A percentile compares a stretch with the other conserved stretches of the same genome.
phyloP scores from a whole-genome alignment of 30 jellyfish, hydroid and myxozoan genomes.

The Rhopilema esculentum region DNA sequence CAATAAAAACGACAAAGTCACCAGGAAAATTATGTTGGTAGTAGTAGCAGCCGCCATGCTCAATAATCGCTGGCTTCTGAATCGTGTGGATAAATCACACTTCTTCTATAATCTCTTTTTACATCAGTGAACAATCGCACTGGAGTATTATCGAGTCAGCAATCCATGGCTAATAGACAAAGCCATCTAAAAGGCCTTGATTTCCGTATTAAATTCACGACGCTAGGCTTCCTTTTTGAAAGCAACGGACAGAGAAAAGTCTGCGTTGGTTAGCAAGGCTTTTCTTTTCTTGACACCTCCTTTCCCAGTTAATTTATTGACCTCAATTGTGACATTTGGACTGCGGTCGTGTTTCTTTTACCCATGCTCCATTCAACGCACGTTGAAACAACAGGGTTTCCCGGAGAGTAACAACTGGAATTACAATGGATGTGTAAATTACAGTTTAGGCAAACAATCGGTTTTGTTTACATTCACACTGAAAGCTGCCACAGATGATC shows the following conservation, averaged over 20 bases:
- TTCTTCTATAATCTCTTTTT: not conserved
- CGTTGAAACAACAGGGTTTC: not conserved
- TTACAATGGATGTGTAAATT: not conserved
- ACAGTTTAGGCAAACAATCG: not conserved
- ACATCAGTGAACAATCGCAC: not conserved
- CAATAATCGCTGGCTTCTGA: too few relatives aligned
- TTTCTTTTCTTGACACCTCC: not conserved
- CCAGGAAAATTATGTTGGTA: constrained; percentile 1
- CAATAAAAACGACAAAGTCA: not conserved
- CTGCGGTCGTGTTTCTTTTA: not conserved
- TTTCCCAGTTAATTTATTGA: constrained; percentile 2
- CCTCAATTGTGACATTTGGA: not conserved
- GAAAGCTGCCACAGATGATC: not conserved
- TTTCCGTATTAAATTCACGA: not conserved
- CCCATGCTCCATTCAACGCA: not conserved
- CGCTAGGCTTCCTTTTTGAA: not conserved
- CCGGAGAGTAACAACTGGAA: not conserved
- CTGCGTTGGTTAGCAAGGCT: not conserved
- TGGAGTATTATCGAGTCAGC: constrained; percentile 12
- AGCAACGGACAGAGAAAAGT: not conserved
- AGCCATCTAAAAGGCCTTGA: constrained; percentile 1
- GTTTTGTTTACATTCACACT: not conserved
- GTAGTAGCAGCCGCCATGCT: constrained; percentile 1
- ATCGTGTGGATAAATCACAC: not conserved
- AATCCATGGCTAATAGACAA: not conserved